A percentile compares a stretch with the other conserved stretches of the same genome.
phyloP scores from a whole-genome alignment of 1,140 invertebrate genomes.

The Mycetomoellerius zeteki region DNA sequence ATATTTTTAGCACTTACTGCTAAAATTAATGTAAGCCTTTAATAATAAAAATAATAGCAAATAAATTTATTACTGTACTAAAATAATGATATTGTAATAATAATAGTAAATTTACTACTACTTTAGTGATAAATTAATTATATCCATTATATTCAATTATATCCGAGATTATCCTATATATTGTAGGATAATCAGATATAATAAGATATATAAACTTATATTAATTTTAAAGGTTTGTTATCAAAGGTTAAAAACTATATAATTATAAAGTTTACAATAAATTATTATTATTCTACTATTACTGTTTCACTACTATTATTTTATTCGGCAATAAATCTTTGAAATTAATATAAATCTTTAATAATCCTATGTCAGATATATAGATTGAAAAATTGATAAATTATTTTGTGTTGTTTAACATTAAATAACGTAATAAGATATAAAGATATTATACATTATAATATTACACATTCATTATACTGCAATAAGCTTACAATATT shows the following conservation, averaged over 20 bases:
- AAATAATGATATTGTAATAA: not conserved
- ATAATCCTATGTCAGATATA: not conserved
- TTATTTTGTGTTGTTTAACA: not conserved
- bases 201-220: too few relatives aligned
- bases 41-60: not conserved
- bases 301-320: too few relatives aligned
- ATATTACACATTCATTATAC: not conserved
- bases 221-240: too few relatives aligned
- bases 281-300: not conserved
- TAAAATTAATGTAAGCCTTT: conserved; percentile 5
- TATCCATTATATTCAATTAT: too few relatives aligned
- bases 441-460: too few relatives aligned
- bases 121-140: too few relatives aligned
- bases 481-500: not conserved
- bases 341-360: too few relatives aligned
- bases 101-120: too few relatives aligned
- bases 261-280: not conserved
- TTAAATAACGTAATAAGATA: not conserved
- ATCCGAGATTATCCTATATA: too few relatives aligned
- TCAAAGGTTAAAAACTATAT: too few relatives aligned
- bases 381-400: conserved; percentile 9
- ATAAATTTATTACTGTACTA: not conserved
- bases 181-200: too few relatives aligned
- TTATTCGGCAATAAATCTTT: too few relatives aligned
- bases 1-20: not conserved